A percentile compares a stretch with the other conserved stretches of the same genome.
Evolutionary conservation across 2,888 invertebrate species (phyloP).

Genomic region (Litoditis marina): DNA sequence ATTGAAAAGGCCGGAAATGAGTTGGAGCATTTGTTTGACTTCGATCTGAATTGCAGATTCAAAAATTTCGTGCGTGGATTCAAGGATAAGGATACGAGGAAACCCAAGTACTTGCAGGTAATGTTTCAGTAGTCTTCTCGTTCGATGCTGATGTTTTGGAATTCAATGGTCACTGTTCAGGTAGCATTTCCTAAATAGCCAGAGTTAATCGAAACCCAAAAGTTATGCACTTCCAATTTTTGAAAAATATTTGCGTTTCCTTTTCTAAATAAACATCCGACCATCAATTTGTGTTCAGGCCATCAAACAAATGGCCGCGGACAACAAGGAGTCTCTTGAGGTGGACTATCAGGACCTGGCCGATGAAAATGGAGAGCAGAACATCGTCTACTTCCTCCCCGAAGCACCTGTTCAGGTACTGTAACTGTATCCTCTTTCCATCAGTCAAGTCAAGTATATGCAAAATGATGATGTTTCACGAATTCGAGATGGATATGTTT

Average conservation of each 20-base stretch:
- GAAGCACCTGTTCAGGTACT: slow-evolving; percentile 80
- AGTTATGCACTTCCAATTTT: too few species aligned
- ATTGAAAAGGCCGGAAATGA: too few species aligned
- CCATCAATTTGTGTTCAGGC: slow-evolving; percentile 11
- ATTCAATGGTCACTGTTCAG: too few species aligned
- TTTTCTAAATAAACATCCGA: too few species aligned
- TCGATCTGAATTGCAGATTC: slow-evolving; percentile 13
- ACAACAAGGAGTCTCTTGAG: slow-evolving; percentile 76
- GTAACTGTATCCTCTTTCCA: too few species aligned
- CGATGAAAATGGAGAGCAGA: slow-evolving; percentile 76
- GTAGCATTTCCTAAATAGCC: too few species aligned
- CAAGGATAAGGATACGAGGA: slow-evolving; percentile 34
- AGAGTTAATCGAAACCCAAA: too few species aligned
- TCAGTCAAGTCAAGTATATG: background rate
- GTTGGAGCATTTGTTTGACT: too few species aligned
- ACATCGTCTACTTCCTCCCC: slow-evolving; percentile 90
- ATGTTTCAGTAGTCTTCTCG: background rate
- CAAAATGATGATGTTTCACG: background rate
- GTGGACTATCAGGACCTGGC: slow-evolving; percentile 88
- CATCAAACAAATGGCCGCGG: slow-evolving; percentile 62
- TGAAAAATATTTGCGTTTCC: too few species aligned
- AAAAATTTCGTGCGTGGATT: slow-evolving; percentile 21
- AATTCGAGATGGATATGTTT: too few species aligned
- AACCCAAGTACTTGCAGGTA: slow-evolving; percentile 49
- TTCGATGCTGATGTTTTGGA: too few species aligned